These are phyloP conservation scores for Salvelinus alpinus DNA, from an alignment of 2,113 vertebrate genomes.

Conservation along the genomic window DNA sequence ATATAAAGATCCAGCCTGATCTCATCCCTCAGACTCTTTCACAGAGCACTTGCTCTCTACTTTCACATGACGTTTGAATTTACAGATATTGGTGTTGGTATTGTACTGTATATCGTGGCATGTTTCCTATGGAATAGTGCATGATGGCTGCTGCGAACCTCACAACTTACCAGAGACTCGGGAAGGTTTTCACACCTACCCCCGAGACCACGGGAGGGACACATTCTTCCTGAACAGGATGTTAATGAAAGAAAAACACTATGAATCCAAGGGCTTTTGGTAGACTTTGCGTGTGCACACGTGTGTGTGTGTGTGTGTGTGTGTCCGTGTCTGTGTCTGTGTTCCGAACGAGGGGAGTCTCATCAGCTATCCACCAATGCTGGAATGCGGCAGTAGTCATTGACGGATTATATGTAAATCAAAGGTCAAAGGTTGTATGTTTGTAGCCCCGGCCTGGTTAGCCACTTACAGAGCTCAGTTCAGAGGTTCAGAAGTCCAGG, in stretches of 20 bases:
- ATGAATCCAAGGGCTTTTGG: constrained; percentile 71
- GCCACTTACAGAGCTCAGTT: constrained; percentile 29
- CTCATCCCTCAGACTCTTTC: constrained; percentile 18
- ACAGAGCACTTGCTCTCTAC: not conserved
- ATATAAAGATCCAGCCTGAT: constrained; percentile 39
- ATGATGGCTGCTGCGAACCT: not conserved
- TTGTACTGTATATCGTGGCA: not conserved
- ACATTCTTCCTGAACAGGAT: constrained; percentile 71
- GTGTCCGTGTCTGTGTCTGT: not conserved
- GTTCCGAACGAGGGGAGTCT: constrained; percentile 21
- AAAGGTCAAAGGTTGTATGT: constrained; percentile 40
- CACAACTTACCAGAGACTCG: constrained; percentile 40
- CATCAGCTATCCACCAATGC: constrained; percentile 37
- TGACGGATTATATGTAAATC: constrained; percentile 58
- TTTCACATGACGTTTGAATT: not conserved
- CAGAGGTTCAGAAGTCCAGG: constrained; percentile 35
- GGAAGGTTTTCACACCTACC: constrained; percentile 69
- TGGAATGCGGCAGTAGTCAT: constrained; percentile 58
- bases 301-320: not conserved
- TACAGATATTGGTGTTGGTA: not conserved
- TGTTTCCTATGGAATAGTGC: not conserved
- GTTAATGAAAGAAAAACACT: constrained; percentile 81
- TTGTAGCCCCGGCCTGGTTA: constrained; percentile 8
- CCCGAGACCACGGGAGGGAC: constrained; percentile 65
- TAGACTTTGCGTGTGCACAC: constrained; percentile 33